These are phyloP conservation scores for Trichomycterus rosablanca DNA, from an alignment of 2,113 vertebrate species.

Conservation along the genomic window DNA sequence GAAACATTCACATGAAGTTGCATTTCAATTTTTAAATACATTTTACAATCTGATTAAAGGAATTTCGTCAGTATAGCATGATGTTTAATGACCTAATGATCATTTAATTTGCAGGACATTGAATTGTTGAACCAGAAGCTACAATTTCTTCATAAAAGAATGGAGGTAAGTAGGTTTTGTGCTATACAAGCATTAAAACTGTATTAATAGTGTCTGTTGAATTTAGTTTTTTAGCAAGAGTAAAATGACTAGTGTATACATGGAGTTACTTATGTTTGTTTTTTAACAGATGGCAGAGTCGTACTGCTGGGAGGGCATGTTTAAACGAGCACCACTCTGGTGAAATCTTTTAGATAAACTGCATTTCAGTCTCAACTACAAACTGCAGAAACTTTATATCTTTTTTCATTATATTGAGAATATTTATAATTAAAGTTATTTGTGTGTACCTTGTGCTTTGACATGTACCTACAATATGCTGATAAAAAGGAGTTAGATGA, in stretches of 20 bases:
- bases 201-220: neutral
- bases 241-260: neutral
- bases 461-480: too few relatives aligned
- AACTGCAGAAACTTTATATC: too few relatives aligned
- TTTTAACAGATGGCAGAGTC: slow-evolving; percentile 60
- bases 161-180: slow-evolving; percentile 57
- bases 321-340: slow-evolving; percentile 66
- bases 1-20: too few relatives aligned
- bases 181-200: neutral
- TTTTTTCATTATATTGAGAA: too few relatives aligned
- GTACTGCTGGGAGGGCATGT: slow-evolving; percentile 60
- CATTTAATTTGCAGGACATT: slow-evolving; percentile 65
- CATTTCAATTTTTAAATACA: too few relatives aligned
- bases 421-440: too few relatives aligned
- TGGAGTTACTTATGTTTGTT: neutral
- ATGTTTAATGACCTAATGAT: too few relatives aligned
- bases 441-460: too few relatives aligned
- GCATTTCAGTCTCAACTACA: too few relatives aligned
- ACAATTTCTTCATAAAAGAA: slow-evolving; percentile 64
- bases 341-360: slow-evolving; percentile 36
- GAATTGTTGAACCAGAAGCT: slow-evolving; percentile 66
- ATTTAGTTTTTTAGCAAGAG: neutral
- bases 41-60: too few relatives aligned
- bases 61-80: too few relatives aligned
- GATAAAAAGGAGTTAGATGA: too few relatives aligned